Evolutionary conservation across 2,113 vertebrate species (phyloP).

Genomic region (Herpailurus yagouaroundi): DNA sequence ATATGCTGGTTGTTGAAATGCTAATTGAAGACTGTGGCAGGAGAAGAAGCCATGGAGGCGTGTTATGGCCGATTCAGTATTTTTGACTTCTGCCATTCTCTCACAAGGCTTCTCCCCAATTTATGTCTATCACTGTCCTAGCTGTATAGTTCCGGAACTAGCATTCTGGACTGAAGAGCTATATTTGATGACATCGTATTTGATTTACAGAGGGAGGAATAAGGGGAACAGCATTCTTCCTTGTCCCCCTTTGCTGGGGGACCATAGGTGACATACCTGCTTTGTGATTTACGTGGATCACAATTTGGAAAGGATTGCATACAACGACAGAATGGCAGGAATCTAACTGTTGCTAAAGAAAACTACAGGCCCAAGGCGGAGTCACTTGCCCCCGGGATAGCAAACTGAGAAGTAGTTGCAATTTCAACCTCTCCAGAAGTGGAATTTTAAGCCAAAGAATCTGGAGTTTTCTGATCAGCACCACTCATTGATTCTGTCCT

Average conservation of each 20-base stretch:
- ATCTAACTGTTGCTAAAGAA: background rate
- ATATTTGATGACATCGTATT: background rate
- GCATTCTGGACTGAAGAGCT: background rate
- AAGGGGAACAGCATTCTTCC: background rate
- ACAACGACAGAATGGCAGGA: slow-evolving; percentile 38
- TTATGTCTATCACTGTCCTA: background rate
- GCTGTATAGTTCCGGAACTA: background rate
- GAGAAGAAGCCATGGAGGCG: background rate
- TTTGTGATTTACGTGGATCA: background rate
- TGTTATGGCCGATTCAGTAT: background rate
- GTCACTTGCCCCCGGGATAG: background rate
- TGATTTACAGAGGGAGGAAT: background rate
- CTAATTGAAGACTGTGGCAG: background rate
- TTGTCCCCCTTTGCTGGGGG: background rate
- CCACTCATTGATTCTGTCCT: background rate
- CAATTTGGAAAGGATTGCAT: background rate
- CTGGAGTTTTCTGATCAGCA: background rate
- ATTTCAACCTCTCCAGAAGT: background rate
- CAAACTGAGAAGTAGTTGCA: background rate
- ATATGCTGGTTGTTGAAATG: background rate
- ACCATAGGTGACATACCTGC: background rate
- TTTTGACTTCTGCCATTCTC: background rate
- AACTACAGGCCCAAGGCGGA: background rate
- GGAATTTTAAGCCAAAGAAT: background rate
- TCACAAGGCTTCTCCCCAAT: background rate